Evolutionary conservation across 64 coral and sea anemone species (phyloP).

Genomic region (Trachythela sp.): DNA sequence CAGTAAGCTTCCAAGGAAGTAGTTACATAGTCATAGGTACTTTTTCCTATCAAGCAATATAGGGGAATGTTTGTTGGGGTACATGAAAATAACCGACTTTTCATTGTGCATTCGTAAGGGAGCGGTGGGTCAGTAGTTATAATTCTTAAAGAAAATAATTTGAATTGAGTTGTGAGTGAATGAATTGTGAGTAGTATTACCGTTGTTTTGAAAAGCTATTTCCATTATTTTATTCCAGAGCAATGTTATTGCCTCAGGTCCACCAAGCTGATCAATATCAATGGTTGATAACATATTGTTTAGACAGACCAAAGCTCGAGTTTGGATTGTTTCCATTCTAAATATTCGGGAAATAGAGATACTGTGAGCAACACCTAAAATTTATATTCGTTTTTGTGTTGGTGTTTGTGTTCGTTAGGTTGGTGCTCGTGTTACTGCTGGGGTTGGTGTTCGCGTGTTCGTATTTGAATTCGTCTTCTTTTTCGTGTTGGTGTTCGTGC

Average conservation of each 20-base stretch:
- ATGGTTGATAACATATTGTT: conserved; percentile 13
- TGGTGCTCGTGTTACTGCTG: not conserved
- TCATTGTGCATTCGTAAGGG: too few species aligned
- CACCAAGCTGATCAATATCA: conserved; percentile 52
- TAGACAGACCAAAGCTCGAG: not conserved
- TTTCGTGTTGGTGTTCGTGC: not conserved
- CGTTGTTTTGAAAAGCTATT: conserved; percentile 61
- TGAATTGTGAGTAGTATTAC: not conserved
- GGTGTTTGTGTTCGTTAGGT: not conserved
- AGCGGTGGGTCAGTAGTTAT: too few species aligned
- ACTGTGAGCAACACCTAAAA: not conserved
- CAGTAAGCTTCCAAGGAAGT: too few species aligned
- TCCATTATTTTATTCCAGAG: conserved; percentile 77
- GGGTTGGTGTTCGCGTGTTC: not conserved
- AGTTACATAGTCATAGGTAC: too few species aligned
- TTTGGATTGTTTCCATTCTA: not conserved
- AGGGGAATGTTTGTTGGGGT: too few species aligned
- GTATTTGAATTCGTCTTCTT: not conserved
- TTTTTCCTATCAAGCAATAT: too few species aligned
- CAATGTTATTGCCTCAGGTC: conserved; percentile 47
- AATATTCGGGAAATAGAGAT: not conserved
- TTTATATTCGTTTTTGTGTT: not conserved
- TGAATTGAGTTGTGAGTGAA: not conserved
- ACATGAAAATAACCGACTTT: too few species aligned
- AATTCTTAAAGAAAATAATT: too few species aligned